Evolutionary conservation across 2,888 invertebrate species (phyloP).

Genomic region (Gnatocerus cornutus): DNA sequence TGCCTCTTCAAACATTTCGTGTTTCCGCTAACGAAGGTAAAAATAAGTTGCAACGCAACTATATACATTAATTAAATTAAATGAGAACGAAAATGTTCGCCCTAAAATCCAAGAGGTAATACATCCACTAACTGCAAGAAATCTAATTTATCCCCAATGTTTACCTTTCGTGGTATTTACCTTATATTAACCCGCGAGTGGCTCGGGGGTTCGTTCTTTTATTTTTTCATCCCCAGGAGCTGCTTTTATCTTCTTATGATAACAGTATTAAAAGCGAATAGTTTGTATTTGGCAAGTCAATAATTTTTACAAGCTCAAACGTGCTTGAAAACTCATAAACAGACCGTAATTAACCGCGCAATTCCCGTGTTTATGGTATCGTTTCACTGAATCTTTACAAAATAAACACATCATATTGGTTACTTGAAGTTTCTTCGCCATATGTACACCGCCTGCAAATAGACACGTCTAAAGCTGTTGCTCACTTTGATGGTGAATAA

Average conservation of each 20-base stretch:
- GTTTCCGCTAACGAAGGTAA: too few species aligned
- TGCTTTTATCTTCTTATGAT: too few species aligned
- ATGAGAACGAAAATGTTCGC: too few species aligned
- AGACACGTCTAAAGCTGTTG: slow-evolving; percentile 9
- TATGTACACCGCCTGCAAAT: slow-evolving; percentile 13
- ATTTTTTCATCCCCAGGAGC: neutral
- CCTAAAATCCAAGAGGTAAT: neutral
- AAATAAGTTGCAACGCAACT: too few species aligned
- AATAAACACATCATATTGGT: neutral
- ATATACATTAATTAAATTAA: too few species aligned
- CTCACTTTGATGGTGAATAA: slow-evolving; percentile 6
- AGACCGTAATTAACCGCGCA: neutral
- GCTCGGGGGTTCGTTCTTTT: neutral
- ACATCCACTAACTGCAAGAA: neutral
- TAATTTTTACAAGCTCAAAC: slow-evolving; percentile 1
- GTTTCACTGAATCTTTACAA: neutral
- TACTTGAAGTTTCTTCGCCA: slow-evolving; percentile 3
- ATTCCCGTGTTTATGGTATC: neutral
- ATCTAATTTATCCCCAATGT: slow-evolving; percentile 1
- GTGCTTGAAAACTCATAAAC: slow-evolving; percentile 5
- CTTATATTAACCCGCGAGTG: neutral
- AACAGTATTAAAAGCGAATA: too few species aligned
- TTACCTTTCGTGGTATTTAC: neutral
- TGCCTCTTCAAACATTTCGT: too few species aligned
- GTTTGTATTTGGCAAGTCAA: neutral